phyloP scores from a whole-genome alignment of 2,797 vertebrate species.

The Typhlichthys eigenmanni region DNA sequence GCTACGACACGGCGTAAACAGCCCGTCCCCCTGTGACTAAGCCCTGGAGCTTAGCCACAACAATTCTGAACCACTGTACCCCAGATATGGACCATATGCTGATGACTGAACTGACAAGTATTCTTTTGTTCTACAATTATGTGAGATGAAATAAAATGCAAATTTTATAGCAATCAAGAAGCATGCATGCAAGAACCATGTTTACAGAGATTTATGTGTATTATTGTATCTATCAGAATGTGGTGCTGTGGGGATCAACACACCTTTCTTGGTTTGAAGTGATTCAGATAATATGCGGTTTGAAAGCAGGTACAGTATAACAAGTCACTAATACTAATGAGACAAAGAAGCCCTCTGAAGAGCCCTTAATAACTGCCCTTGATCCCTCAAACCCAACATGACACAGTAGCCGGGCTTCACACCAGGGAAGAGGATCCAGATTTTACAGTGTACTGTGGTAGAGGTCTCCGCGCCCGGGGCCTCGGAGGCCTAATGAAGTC shows the following conservation, averaged over 20 bases:
- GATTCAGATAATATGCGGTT: too few relatives aligned
- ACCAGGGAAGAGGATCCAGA: conserved; percentile 47
- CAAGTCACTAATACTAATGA: too few relatives aligned
- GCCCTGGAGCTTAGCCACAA: conserved; percentile 61
- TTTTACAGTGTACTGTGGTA: conserved; percentile 38
- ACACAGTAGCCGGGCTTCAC: conserved; percentile 52
- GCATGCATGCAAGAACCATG: too few relatives aligned
- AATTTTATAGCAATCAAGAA: too few relatives aligned
- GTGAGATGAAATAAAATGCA: too few relatives aligned
- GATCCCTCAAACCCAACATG: conserved; percentile 48
- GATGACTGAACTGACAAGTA: conserved; percentile 28
- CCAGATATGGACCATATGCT: conserved; percentile 57
- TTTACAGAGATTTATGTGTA: too few relatives aligned
- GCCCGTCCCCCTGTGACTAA: conserved; percentile 50
- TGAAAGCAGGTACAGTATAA: too few relatives aligned
- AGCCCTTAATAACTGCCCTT: conserved; percentile 36
- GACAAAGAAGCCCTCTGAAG: conserved; percentile 1
- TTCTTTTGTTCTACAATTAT: conserved; percentile 35
- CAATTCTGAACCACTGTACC: conserved; percentile 50
- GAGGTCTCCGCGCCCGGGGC: conserved; percentile 44
- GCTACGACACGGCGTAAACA: conserved; percentile 77
- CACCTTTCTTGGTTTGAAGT: too few relatives aligned
- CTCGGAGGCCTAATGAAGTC: conserved; percentile 67
- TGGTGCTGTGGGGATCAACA: too few relatives aligned
- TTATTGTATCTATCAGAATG: too few relatives aligned